These are phyloP conservation scores for Caenorhabditis sp. DNA, from an alignment of 2,888 invertebrate genomes.

Conservation along the genomic window DNA sequence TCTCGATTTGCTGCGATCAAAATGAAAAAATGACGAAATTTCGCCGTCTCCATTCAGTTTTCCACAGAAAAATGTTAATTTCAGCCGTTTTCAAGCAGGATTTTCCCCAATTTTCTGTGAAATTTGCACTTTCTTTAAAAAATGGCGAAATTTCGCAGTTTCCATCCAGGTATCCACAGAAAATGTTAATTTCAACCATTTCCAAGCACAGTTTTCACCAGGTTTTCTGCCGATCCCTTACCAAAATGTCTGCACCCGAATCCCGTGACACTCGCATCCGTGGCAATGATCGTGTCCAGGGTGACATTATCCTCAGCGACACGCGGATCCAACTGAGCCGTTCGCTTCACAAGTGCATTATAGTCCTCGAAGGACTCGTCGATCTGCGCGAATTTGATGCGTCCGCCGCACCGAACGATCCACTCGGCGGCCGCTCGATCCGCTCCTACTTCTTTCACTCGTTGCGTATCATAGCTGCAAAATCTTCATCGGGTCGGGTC, in stretches of 20 bases:
- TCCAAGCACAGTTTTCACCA: no score
- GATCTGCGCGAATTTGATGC: slow-evolving; percentile 64
- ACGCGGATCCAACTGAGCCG: slow-evolving; percentile 76
- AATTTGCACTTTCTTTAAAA: no score
- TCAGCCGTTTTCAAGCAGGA: no score
- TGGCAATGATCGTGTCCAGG: slow-evolving; percentile 69
- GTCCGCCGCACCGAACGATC: slow-evolving; percentile 91
- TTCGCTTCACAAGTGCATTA: slow-evolving; percentile 72
- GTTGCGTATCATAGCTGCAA: slow-evolving; percentile 74
- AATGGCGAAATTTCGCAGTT: no score
- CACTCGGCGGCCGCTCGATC: slow-evolving; percentile 96
- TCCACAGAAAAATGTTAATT: no score
- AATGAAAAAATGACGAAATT: no score
- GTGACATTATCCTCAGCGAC: slow-evolving; percentile 69
- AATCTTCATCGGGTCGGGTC: no score
- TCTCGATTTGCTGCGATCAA: no score
- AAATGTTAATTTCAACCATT: no score
- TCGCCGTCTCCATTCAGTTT: no score
- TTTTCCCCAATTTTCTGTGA: no score
- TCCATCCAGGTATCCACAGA: no score
- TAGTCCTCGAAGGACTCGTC: slow-evolving; percentile 74
- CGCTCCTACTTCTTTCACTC: slow-evolving; percentile 87
- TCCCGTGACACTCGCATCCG: slow-evolving; percentile 74
- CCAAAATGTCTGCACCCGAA: slow-evolving; percentile 76
- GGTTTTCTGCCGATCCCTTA: slow-evolving; percentile 5